phyloP scores from a whole-genome alignment of 2,113 vertebrate genomes.

The Pseudopodoces humilis region DNA sequence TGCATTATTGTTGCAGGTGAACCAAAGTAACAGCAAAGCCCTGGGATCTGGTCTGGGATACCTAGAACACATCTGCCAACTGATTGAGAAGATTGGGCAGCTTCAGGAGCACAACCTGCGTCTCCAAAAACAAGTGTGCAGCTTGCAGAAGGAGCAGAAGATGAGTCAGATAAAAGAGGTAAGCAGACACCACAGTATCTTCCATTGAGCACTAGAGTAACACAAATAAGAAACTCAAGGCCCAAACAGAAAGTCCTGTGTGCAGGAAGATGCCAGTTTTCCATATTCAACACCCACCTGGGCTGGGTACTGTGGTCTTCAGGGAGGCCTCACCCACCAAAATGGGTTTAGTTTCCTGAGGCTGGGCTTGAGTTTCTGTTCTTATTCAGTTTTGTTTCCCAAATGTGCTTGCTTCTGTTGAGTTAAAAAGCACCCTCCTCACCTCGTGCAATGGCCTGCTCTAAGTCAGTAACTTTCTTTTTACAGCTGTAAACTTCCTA shows the following conservation, averaged over 20 bases:
- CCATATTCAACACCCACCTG: not conserved
- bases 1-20: constrained; percentile 68
- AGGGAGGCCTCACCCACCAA: not conserved
- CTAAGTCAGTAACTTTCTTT: not conserved
- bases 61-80: constrained; percentile 87
- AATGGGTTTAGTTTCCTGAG: not conserved
- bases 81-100: constrained; percentile 87
- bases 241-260: not conserved
- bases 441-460: not conserved
- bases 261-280: not conserved
- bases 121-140: constrained; percentile 82
- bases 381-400: not conserved
- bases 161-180: constrained; percentile 82
- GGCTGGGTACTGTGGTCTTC: not conserved
- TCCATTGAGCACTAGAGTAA: not conserved
- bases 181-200: not conserved
- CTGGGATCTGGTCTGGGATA: constrained; percentile 83
- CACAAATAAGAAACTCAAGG: not conserved
- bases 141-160: constrained; percentile 77
- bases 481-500: not conserved
- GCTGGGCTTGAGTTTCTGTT: not conserved
- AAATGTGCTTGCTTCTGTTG: not conserved
- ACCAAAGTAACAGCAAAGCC: constrained; percentile 69
- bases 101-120: constrained; percentile 84
- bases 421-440: not conserved